Conservation (phyloP, 2,888 invertebrate genomes). For the Cosmia trapezina region DNA sequence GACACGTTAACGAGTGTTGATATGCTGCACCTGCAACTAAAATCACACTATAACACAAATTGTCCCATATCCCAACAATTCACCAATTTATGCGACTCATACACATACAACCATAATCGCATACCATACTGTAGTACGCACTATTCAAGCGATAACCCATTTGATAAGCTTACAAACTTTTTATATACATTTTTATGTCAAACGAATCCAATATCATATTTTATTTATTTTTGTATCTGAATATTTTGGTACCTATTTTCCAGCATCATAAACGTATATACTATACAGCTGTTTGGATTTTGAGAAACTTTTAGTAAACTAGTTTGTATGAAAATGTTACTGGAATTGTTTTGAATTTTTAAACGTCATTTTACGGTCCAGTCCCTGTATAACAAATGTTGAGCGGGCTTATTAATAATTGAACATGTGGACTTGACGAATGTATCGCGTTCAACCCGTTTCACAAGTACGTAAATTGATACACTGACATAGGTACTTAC, state of each 20-base stretch:
- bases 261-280: conserved; percentile 10
- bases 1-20: neutral
- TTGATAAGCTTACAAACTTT: conserved; percentile 35
- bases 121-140: conserved; percentile 12
- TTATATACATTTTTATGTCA: conserved; percentile 30
- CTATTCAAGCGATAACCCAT: conserved; percentile 36
- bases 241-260: conserved; percentile 36
- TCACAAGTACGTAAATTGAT: conserved; percentile 4
- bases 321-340: conserved; percentile 39
- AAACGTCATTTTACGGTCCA: conserved; percentile 42
- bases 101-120: conserved; percentile 9
- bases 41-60: conserved; percentile 13
- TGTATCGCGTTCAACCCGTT: conserved; percentile 6
- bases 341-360: conserved; percentile 54
- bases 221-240: conserved; percentile 48
- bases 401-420: conserved; percentile 43
- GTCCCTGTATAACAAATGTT: conserved; percentile 4
- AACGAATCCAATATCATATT: conserved; percentile 51
- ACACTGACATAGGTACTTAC: neutral
- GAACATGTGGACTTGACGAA: conserved; percentile 28
- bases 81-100: conserved; percentile 19
- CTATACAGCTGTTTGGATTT: conserved; percentile 12
- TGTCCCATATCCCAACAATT: neutral
- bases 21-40: conserved; percentile 7
- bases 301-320: conserved; percentile 36